These are phyloP conservation scores for Brachyopa scutellaris DNA, from an alignment of 2,888 invertebrate genomes.

Conservation along the genomic window DNA sequence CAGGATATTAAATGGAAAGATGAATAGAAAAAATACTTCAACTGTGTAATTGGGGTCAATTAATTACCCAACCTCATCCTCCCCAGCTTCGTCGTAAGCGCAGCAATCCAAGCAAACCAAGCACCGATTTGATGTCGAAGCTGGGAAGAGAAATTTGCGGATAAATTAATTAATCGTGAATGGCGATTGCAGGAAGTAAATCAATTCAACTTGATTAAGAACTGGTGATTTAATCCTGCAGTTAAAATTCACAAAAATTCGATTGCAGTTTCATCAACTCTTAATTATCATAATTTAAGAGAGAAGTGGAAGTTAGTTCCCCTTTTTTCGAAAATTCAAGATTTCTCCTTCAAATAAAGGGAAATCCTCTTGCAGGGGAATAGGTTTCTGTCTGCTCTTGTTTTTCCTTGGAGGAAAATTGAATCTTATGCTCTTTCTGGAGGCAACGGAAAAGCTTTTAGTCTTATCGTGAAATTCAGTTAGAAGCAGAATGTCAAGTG, in stretches of 20 bases:
- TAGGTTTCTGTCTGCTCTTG: rapidly evolving
- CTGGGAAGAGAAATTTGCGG: neutral
- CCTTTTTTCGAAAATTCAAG: constrained; percentile 28
- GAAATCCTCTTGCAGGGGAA: constrained; percentile 23
- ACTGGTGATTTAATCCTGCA: neutral
- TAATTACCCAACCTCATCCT: constrained; percentile 10
- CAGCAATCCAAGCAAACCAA: neutral
- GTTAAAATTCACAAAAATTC: neutral
- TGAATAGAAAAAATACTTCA: constrained; percentile 33
- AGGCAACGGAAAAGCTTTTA: constrained; percentile 26
- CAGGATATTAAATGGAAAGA: constrained; percentile 31
- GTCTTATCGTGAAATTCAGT: constrained; percentile 33
- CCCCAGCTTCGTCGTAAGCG: too few relatives aligned
- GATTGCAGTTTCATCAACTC: too few relatives aligned
- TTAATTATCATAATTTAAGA: too few relatives aligned
- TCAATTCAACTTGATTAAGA: constrained; percentile 14
- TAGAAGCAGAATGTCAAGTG: constrained; percentile 10
- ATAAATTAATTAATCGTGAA: constrained; percentile 17
- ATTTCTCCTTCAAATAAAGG: constrained; percentile 46
- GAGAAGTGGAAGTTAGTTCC: neutral
- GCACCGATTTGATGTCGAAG: neutral
- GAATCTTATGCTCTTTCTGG: neutral
- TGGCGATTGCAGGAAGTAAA: neutral
- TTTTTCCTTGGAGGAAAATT: neutral
- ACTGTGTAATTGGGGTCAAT: constrained; percentile 51